These are phyloP conservation scores for Acanthosepion esculentum DNA, from an alignment of 2,888 invertebrate species.

Conservation along the genomic window DNA sequence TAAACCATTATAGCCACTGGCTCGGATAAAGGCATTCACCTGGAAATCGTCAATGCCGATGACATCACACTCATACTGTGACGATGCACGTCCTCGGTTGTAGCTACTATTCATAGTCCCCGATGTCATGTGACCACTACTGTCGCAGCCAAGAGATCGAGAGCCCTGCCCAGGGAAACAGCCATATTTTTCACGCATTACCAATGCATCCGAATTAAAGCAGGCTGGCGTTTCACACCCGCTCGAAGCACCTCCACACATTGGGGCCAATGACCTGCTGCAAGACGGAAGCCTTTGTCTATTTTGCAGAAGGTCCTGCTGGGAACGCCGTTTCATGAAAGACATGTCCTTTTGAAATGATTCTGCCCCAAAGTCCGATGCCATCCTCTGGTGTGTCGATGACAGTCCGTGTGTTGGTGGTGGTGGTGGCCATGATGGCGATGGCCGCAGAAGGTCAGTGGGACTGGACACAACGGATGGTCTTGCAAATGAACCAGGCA, in stretches of 20 bases:
- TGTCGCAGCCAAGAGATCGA: slow-evolving; percentile 44
- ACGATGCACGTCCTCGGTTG: slow-evolving; percentile 52
- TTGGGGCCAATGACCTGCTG: slow-evolving; percentile 46
- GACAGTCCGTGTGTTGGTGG: slow-evolving; percentile 47
- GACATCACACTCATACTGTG: slow-evolving; percentile 63
- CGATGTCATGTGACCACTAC: slow-evolving; percentile 48
- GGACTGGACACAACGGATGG: slow-evolving; percentile 48
- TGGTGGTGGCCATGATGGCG: slow-evolving; percentile 47
- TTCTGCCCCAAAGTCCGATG: slow-evolving; percentile 46
- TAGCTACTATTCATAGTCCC: slow-evolving; percentile 47
- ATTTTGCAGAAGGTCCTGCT: slow-evolving; percentile 46
- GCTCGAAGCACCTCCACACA: slow-evolving; percentile 45
- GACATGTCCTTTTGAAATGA: slow-evolving; percentile 48
- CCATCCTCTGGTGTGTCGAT: slow-evolving; percentile 47
- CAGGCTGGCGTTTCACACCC: slow-evolving; percentile 45
- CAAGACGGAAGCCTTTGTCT: slow-evolving; percentile 48
- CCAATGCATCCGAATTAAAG: slow-evolving; percentile 45
- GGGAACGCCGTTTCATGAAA: slow-evolving; percentile 47
- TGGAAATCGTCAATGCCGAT: slow-evolving; percentile 66
- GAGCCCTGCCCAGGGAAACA: slow-evolving; percentile 48
- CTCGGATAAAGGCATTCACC: slow-evolving; percentile 64
- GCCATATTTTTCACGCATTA: slow-evolving; percentile 48
- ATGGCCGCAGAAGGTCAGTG: slow-evolving; percentile 46
- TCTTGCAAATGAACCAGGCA: slow-evolving; percentile 48
- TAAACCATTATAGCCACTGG: slow-evolving; percentile 65